Conservation (phyloP, 2,113 vertebrate genomes). For the Apodemus sylvaticus region DNA sequence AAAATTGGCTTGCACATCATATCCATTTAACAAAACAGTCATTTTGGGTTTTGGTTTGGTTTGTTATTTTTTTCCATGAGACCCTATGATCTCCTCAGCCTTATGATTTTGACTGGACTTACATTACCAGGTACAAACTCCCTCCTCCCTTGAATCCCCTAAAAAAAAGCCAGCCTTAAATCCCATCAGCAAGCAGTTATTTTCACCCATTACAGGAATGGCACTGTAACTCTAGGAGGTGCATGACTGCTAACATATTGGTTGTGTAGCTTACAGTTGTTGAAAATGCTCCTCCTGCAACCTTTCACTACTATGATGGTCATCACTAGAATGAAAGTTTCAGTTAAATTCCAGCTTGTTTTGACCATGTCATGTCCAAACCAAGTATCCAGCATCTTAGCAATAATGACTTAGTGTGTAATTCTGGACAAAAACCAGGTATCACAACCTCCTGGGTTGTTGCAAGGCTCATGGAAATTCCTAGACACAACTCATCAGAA, state of each 20-base stretch:
- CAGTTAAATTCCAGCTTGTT: neutral
- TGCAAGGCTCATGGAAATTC: no score
- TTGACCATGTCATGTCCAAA: neutral
- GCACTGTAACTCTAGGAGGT: neutral
- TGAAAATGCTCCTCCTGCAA: neutral
- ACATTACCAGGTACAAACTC: neutral
- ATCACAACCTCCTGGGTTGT: neutral
- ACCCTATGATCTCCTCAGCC: no score
- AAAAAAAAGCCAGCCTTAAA: neutral
- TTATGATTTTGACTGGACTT: neutral
- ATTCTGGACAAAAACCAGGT: neutral
- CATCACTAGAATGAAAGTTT: neutral
- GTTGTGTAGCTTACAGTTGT: neutral
- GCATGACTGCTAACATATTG: neutral
- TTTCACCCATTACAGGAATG: neutral
- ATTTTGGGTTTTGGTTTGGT: neutral
- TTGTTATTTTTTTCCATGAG: neutral
- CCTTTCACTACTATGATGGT: neutral
- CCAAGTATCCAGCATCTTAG: neutral
- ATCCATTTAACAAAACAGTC: neutral
- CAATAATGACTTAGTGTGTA: neutral
- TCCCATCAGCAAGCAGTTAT: neutral
- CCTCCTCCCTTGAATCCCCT: no score
- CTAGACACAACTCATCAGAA: neutral
- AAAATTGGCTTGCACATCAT: neutral